A percentile compares a stretch with the other conserved stretches of the same genome.
phyloP scores from a whole-genome alignment of 2,113 vertebrate species.

The Zapornia atra region DNA sequence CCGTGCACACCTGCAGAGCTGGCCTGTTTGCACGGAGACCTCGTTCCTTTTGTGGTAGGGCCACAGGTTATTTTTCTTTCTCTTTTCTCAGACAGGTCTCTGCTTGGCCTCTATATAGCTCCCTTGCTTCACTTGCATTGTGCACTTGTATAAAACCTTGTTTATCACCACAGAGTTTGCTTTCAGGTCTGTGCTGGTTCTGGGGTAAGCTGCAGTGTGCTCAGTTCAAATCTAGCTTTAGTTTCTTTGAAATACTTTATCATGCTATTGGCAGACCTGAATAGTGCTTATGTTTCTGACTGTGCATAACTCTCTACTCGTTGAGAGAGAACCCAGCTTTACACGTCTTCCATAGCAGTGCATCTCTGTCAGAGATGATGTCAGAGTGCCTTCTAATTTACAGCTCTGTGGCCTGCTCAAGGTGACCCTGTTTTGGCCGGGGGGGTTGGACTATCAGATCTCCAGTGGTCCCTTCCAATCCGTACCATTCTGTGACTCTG shows the following conservation, averaged over 20 bases:
- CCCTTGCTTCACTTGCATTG: not conserved
- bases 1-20: not conserved
- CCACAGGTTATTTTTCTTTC: not conserved
- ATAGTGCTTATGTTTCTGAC: not conserved
- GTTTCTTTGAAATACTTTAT: not conserved
- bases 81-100: not conserved
- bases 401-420: not conserved
- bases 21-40: not conserved
- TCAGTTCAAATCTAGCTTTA: not conserved
- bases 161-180: not conserved
- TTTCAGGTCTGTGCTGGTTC: not conserved
- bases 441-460: too few relatives aligned
- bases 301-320: not conserved
- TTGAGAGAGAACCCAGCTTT: not conserved
- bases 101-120: not conserved
- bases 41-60: not conserved
- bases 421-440: too few relatives aligned
- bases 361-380: not conserved
- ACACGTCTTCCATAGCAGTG: fast-evolving
- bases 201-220: not conserved
- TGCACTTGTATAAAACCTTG: not conserved
- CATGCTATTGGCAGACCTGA: not conserved
- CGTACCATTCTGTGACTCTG: too few relatives aligned
- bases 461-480: too few relatives aligned
- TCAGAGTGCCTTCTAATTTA: not conserved